Conservation (phyloP, 2,888 invertebrate genomes). For the Ophraella communa region DNA sequence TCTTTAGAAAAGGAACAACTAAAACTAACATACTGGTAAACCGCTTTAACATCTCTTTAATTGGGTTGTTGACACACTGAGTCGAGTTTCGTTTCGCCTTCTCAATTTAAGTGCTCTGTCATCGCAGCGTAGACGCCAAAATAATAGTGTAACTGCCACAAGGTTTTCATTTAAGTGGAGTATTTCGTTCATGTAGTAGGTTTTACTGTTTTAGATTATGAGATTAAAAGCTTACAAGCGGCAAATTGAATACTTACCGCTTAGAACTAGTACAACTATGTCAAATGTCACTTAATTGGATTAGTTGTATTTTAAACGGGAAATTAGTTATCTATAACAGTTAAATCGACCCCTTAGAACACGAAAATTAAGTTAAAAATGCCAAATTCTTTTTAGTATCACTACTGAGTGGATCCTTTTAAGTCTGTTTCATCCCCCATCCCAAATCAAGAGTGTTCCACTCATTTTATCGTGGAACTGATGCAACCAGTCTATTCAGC, state of each 20-base stretch:
- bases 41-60: constrained; percentile 51
- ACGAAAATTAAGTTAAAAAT: no score
- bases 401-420: no score
- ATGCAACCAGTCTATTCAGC: no score
- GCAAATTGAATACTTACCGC: background rate
- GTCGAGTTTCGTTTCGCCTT: constrained; percentile 22
- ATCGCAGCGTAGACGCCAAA: constrained; percentile 25
- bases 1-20: constrained; percentile 25
- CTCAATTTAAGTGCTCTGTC: constrained; percentile 31
- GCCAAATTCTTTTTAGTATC: no score
- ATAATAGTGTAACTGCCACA: constrained; percentile 28
- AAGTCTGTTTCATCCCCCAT: no score
- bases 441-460: no score
- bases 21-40: constrained; percentile 40
- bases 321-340: background rate
- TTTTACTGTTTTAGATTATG: background rate
- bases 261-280: background rate
- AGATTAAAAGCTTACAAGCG: background rate
- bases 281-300: background rate
- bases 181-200: background rate
- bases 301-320: background rate
- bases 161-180: constrained; percentile 15
- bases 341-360: no score
- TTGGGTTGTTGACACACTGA: constrained; percentile 52
- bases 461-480: no score